Evolutionary conservation across 1,140 invertebrate genomes (phyloP), one percentile per base, ranked within the genome.

Genomic region (Drosophila persimilis): DNA sequence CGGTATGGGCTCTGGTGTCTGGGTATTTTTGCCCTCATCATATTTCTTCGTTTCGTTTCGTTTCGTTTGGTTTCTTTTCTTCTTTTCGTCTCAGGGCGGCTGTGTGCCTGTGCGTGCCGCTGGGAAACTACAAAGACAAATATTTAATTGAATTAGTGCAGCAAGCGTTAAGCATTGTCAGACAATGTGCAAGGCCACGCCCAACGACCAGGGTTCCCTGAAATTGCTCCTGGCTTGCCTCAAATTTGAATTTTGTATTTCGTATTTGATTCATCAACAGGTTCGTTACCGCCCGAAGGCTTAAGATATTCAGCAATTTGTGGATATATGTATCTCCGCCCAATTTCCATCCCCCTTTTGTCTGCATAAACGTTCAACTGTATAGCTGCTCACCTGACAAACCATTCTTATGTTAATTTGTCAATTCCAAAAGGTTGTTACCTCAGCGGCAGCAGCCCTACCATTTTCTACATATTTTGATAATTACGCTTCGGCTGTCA

Each of bases 121-220:
- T 43, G 70, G 45, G 35, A 75, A 88, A 88, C 84, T 88, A 89
- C 84, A 89, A 88, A 88, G 84, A 84, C 84, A 88, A 88, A 88
- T 88, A 88, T 88, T 88, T 88, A 88, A 88, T 88, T 88, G 84
- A 88, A 88, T 88, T 88, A 88, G 84, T 89, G 84, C 84, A 88
- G 84, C 80, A 59, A 80, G 75, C 79, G 83, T 88, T 88, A 88
- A 83, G 75, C 71, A 80, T 77, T 78, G 83, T 73, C 77, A 71
- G 67, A 73, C 58, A 55, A 44, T 73, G 67, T 83, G 74, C 83
- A 78, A 69, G 75, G 77, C 58, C 70, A 76, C 63, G 60, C 64
- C 74, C 65, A 7, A 26, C 57, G 60, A 61, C 70, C 35, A 13
- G 35, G 4, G 35, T 39, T 39, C 35, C 35, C 11, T 39, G 35